These are phyloP conservation scores for Ferdinandea cuprea DNA, from an alignment of 2,888 invertebrate species.

Conservation along the genomic window DNA sequence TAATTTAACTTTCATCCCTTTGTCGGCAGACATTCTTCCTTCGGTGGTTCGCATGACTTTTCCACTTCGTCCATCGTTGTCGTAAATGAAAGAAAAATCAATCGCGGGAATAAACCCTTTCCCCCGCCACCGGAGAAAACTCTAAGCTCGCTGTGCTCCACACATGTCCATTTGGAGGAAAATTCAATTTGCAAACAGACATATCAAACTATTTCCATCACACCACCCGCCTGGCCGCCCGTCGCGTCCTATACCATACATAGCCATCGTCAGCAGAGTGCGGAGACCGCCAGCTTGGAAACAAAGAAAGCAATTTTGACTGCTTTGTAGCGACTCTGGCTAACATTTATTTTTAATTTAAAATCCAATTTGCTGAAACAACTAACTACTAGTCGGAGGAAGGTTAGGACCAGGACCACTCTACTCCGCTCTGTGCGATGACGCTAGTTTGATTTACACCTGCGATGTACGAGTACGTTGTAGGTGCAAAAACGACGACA, in stretches of 20 bases:
- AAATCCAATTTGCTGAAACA: slow-evolving; percentile 76
- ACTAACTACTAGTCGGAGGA: slow-evolving; percentile 69
- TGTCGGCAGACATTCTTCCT: slow-evolving; percentile 71
- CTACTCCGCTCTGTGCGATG: slow-evolving; percentile 54
- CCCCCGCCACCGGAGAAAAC: slow-evolving; percentile 13
- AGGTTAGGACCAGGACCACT: slow-evolving; percentile 34
- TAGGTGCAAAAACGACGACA: slow-evolving; percentile 72
- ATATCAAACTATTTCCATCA: slow-evolving; percentile 74
- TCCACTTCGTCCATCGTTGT: slow-evolving; percentile 67
- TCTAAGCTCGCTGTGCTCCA: slow-evolving; percentile 53
- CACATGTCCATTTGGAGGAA: slow-evolving; percentile 73
- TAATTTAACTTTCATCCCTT: slow-evolving; percentile 75
- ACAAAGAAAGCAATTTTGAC: slow-evolving; percentile 76
- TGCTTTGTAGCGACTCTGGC: slow-evolving; percentile 76
- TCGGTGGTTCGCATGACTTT: slow-evolving; percentile 71
- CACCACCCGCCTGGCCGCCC: slow-evolving; percentile 2
- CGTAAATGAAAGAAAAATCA: slow-evolving; percentile 74
- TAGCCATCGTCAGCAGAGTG: slow-evolving; percentile 8
- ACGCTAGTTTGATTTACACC: slow-evolving; percentile 75
- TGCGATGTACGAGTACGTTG: slow-evolving; percentile 63
- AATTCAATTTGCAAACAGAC: slow-evolving; percentile 75
- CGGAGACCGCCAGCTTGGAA: slow-evolving; percentile 69
- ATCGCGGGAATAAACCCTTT: slow-evolving; percentile 65
- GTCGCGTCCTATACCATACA: slow-evolving; percentile 1
- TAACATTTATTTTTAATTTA: slow-evolving; percentile 77